Conservation (phyloP, 2,888 invertebrate species). For the Erannis defoliaria region DNA sequence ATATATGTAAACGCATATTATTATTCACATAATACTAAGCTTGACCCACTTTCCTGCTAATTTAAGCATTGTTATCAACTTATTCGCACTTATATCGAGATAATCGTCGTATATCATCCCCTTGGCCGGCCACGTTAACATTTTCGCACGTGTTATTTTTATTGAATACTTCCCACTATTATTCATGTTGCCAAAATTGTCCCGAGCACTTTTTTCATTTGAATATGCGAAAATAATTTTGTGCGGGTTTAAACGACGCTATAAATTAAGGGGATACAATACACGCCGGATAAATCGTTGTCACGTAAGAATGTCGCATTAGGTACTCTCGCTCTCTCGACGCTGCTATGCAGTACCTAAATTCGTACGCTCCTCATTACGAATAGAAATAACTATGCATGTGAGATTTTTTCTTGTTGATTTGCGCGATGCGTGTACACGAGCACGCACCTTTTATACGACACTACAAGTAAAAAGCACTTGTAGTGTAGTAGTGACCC, state of each 20-base stretch:
- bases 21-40: background rate
- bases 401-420: no score
- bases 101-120: slow-evolving; percentile 20
- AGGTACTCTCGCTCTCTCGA: slow-evolving; percentile 58
- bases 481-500: no score
- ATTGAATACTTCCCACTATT: slow-evolving; percentile 38
- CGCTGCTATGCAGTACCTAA: slow-evolving; percentile 15
- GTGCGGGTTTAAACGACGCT: slow-evolving; percentile 71
- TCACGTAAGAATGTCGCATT: slow-evolving; percentile 85
- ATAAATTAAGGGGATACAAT: slow-evolving; percentile 82
- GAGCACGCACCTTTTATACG: no score
- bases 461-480: no score
- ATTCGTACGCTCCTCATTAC: background rate
- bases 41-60: slow-evolving; percentile 25
- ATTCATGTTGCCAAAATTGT: slow-evolving; percentile 46
- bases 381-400: no score
- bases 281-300: slow-evolving; percentile 84
- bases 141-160: slow-evolving; percentile 36
- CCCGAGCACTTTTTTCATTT: slow-evolving; percentile 61
- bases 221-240: slow-evolving; percentile 71
- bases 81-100: slow-evolving; percentile 6
- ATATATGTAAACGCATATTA: background rate
- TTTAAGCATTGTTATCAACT: background rate
- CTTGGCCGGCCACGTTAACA: slow-evolving; percentile 9
- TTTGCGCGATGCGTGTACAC: no score